Evolutionary conservation across 2,113 vertebrate genomes (phyloP), one percentile per base, ranked within the genome.

Genomic region (Piprites chloris): DNA sequence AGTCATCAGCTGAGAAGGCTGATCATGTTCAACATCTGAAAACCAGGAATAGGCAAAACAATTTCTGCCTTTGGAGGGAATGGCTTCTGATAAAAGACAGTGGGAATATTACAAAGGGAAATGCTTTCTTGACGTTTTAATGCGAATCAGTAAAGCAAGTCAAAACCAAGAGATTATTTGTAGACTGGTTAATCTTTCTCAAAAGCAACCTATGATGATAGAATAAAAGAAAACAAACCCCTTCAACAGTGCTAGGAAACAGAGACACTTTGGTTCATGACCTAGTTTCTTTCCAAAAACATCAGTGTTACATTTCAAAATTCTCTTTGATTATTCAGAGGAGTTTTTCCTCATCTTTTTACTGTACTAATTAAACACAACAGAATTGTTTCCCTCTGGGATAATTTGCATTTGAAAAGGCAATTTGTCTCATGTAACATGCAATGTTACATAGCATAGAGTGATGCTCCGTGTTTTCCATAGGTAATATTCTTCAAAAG

Each of bases 171-270:
- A 85, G 68, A 77, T 94, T 95, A 84, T 96, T 91, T 93, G 85
- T 80, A 52, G 67, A 52, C 50, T 84, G 82, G 82, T 95, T 95
- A 94, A 93, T 95, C 63, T 93, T 97, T 96, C 50, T 76, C 95
- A 56, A 84, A 92, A 92, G 78, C 83, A 81, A 66, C 83, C 85
- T 80, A 6, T 87, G 55, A 23, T 66, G 67, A 11, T 83, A 68
- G 14, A 86, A 80, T 62, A 83, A 95, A 80, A 80, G 56, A 95
- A 78, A 91, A 91, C 75, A 96, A 95, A 69, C 50, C 33, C 37
- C 71, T 93, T 79, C 50, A 69, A 1, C n/a, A 16, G n/a, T 76
- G 50, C 78, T 94, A 46, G 88, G 92, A 80, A 93, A 93, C 39
- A 21, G 69, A 93, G 33, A 44, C 59, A 61, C 41, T 88, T 90